Percentiles rank a stretch among this genome's conserved stretches.
Evolutionary conservation across 2,888 invertebrate genomes (phyloP).

Genomic region (Pocota personata): DNA sequence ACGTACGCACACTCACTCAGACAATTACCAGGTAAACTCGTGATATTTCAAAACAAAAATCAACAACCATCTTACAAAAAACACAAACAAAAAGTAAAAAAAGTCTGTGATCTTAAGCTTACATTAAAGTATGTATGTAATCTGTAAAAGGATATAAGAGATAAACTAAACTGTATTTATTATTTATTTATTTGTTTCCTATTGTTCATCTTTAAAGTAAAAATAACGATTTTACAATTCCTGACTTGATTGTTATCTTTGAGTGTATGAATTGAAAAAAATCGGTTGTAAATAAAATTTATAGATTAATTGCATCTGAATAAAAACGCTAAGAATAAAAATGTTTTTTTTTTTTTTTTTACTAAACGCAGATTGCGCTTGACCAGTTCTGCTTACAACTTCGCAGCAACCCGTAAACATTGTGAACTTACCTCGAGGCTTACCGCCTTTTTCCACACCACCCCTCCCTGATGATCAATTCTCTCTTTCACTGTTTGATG

Average conservation of each 20-base stretch:
- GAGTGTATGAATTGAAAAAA: neutral
- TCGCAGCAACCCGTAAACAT: too few species aligned
- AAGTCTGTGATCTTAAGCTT: slow-evolving; percentile 70
- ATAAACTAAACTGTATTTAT: slow-evolving; percentile 53
- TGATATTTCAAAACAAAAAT: slow-evolving; percentile 18
- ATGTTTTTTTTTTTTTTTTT: neutral
- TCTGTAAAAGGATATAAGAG: slow-evolving; percentile 30
- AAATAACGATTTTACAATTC: neutral
- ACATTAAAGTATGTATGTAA: slow-evolving; percentile 43
- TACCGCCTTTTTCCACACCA: too few species aligned
- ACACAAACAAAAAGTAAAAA: slow-evolving; percentile 21
- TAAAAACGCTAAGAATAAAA: neutral
- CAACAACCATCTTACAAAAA: slow-evolving; percentile 14
- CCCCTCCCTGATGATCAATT: too few species aligned
- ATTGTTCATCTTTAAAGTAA: neutral
- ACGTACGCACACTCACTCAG: slow-evolving; percentile 5
- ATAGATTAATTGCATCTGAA: neutral
- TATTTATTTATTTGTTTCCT: slow-evolving; percentile 45
- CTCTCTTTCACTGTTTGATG: too few species aligned
- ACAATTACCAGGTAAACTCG: neutral
- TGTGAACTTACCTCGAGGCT: too few species aligned
- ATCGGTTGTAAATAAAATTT: slow-evolving; percentile 35
- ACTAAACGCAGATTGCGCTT: neutral
- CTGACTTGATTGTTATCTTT: slow-evolving; percentile 41
- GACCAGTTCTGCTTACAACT: too few species aligned